These are phyloP conservation scores for Phrynocephalus vlangalii DNA, from an alignment of 2,797 vertebrate species.

Conservation along the genomic window DNA sequence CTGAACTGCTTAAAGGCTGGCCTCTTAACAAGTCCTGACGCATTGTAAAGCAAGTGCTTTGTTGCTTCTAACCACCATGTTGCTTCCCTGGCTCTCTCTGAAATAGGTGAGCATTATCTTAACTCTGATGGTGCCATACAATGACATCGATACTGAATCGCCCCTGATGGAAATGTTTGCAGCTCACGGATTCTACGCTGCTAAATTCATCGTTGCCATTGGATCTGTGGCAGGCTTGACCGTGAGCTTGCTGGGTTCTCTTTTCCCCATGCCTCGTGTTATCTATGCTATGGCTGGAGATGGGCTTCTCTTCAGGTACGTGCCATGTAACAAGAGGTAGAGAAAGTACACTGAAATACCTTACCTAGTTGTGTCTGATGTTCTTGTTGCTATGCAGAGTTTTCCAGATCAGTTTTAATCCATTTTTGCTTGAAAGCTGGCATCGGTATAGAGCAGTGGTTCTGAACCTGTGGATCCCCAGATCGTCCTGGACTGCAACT, in stretches of 20 bases:
- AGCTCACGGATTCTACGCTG: constrained; percentile 87
- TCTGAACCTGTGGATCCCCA: too few species aligned
- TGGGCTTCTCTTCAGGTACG: constrained; percentile 95
- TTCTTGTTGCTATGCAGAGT: neutral
- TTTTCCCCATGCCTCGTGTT: constrained; percentile 97
- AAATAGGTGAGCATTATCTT: constrained; percentile 93
- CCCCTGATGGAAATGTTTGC: constrained; percentile 99
- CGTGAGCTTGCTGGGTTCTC: constrained; percentile 92
- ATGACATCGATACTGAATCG: constrained; percentile 91
- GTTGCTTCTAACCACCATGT: neutral
- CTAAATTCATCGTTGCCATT: constrained; percentile 90
- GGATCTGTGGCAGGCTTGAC: constrained; percentile 93
- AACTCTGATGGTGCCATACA: constrained; percentile 94
- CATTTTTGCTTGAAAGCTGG: neutral
- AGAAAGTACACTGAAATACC: neutral
- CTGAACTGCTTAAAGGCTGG: neutral
- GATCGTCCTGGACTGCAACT: too few species aligned
- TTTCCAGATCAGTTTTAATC: neutral
- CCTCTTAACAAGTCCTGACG: neutral
- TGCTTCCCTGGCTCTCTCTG: neutral
- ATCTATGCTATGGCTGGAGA: constrained; percentile 98
- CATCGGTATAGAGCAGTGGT: too few species aligned
- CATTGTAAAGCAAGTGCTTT: neutral
- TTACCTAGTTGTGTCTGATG: neutral
- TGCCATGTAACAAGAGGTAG: constrained; percentile 23